These are phyloP conservation scores for Loriculus beryllinus DNA, from an alignment of 2,797 vertebrate genomes.

Conservation along the genomic window DNA sequence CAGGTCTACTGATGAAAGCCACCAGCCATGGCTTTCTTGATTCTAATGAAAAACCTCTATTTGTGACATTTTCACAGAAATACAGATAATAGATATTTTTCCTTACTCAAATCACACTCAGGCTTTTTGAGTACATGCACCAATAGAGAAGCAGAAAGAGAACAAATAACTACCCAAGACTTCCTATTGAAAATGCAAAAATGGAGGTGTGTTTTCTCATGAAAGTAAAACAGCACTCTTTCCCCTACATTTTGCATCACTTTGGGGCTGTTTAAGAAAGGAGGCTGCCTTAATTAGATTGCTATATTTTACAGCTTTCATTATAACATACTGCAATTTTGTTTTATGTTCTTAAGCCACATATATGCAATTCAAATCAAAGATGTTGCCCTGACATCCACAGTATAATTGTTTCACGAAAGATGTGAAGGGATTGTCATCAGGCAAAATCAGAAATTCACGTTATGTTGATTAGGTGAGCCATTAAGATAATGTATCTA, in stretches of 20 bases:
- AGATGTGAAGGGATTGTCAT: background rate
- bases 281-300: background rate
- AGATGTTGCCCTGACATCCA: background rate
- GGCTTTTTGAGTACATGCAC: background rate
- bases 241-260: background rate
- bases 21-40: background rate
- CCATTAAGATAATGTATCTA: conserved; percentile 11
- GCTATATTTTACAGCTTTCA: background rate
- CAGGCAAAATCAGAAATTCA: conserved; percentile 18
- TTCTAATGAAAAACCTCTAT: background rate
- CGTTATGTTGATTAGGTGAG: background rate
- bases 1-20: background rate
- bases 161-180: background rate
- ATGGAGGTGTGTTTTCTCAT: background rate
- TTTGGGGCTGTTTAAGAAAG: background rate
- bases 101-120: background rate
- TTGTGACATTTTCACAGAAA: background rate
- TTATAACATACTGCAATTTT: background rate
- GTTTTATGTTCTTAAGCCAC: background rate
- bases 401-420: background rate
- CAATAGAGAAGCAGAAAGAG: background rate
- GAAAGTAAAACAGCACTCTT: background rate
- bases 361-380: background rate
- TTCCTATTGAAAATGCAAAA: background rate
- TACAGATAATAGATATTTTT: background rate